A percentile compares a stretch with the other conserved stretches of the same genome.
phyloP scores from a whole-genome alignment of 2,113 vertebrate species.

The Myiopsitta monachus region DNA sequence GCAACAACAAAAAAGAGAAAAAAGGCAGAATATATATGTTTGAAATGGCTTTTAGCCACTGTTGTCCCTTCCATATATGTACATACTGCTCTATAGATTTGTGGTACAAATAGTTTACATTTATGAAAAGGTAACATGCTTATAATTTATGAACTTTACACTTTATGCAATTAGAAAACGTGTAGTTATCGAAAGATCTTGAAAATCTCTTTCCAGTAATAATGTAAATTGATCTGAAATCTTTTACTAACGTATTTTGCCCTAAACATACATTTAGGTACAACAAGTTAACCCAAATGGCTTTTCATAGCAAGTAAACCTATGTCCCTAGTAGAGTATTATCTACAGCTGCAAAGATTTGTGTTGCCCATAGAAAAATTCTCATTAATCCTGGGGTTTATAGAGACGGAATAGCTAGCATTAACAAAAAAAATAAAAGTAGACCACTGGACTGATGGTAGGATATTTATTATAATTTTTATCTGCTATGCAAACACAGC shows the following conservation, averaged over 20 bases:
- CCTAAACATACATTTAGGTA: background rate
- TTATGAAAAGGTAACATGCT: background rate
- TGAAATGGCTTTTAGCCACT: background rate
- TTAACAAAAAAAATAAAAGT: background rate
- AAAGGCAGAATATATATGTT: background rate
- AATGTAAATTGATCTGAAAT: background rate
- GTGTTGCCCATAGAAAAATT: background rate
- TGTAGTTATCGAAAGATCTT: background rate
- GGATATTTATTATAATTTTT: background rate
- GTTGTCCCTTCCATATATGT: background rate
- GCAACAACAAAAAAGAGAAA: background rate
- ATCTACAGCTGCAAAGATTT: slow-evolving; percentile 26
- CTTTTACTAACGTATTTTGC: background rate
- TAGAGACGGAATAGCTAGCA: background rate
- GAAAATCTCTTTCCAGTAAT: background rate
- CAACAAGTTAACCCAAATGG: background rate
- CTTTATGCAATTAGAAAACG: background rate
- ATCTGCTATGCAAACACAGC: background rate
- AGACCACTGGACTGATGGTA: background rate
- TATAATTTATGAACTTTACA: background rate
- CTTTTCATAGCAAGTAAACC: background rate
- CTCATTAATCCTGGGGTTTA: slow-evolving; percentile 8
- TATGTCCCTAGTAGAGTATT: background rate
- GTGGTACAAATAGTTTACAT: background rate
- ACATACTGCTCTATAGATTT: background rate